Base-by-base conservation (phyloP, 2,113 vertebrate species). In the Grammomys dolichurus region DNA sequence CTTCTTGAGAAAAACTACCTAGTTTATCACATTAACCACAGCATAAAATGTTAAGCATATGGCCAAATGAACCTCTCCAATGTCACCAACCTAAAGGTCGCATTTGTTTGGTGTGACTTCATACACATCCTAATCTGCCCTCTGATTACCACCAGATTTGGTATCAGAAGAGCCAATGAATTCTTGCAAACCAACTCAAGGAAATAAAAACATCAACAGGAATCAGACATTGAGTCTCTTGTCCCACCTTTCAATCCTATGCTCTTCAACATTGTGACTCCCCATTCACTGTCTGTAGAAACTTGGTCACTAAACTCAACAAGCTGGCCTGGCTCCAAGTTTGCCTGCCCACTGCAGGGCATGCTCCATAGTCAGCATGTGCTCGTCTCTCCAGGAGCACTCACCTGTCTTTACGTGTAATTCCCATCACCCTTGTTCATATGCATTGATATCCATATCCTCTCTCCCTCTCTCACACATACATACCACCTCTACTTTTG, bases 21-120 rank as follows among this genome's bases (percentile, higher is more conserved):
- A 88, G 80, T 95, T 90, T 95, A 76, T 77, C 93, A 92, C 43
- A 90, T n/a, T 76, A 89, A 77, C 96, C 36, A 60, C 40, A 70
- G 76, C 13, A 72, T 56, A 81, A 93, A 88, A 70, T 54, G 60
- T 81, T 40, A 85, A 89, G 80, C 72, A 96, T 0, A 46, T 69
- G 31, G 75, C 80, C 78, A 93, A 92, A 84, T 33, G 7, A 89
- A 69, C 54, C 73, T 84, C 19, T 93, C 93, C 60, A 48, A 75
- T 75, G 93, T 31, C 1, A 0, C 48, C 65, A 77, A 69, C 24
- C 5, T 89, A 58, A 92, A 90, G 56, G 2, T 17, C 92, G 56
- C 56, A 3, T 81, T 75, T 76, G 9, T 77, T 89, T 86, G 67
- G 70, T 81, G 33, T 90, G 60, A 24, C 20, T 54, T 89, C 36